Evolutionary conservation across 2,797 vertebrate genomes (phyloP), one percentile per base, ranked within the genome.

Genomic region (Zenarchopterus dispar): DNA sequence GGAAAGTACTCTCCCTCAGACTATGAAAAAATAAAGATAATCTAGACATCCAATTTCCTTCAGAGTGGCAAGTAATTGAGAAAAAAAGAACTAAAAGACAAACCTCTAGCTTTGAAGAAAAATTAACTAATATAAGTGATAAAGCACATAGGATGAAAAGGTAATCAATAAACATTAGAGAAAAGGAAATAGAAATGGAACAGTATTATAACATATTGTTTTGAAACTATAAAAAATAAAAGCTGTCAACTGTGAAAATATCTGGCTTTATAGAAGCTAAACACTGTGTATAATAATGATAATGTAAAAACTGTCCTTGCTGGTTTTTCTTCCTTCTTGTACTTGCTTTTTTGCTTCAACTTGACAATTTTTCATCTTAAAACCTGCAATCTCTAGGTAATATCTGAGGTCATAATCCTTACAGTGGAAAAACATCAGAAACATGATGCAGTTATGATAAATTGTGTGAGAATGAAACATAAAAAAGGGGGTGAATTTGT

Each of bases 41-140:
- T 76, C 73, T 75, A 50, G 76, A 77, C 54, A 60, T 80, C 39
- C 57, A 80, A 67, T 76, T 83, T 73, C 51, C 49, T 51, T 46
- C 48, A 44, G 10, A 23, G 61, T 73, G 49, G 50, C 46, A 63
- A 53, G 56, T 53, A 65, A 50, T 59, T 52, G 44, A 62, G 67
- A 72, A 28, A 6, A 41, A 47, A 61, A 11, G 6, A 41, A 61
- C 4, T 17, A 36, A 46, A 21, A 56, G 23, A 67, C 70, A 44
- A 33, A 64, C 46, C 42, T 57, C 36, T 41, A 56, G 36, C 26
- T 36, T 23, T 0, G 4, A 43, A 28, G 22, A 56, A 43, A 69
- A 60, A 53, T 2, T 3, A 49, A 28, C 47, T 52, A 6, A 70
- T 73, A 10, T 46, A 52, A 55, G 18, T 26, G 28, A 73, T 55